Conservation (phyloP, 2,113 vertebrate genomes). For the Pteruthius melanotis region DNA sequence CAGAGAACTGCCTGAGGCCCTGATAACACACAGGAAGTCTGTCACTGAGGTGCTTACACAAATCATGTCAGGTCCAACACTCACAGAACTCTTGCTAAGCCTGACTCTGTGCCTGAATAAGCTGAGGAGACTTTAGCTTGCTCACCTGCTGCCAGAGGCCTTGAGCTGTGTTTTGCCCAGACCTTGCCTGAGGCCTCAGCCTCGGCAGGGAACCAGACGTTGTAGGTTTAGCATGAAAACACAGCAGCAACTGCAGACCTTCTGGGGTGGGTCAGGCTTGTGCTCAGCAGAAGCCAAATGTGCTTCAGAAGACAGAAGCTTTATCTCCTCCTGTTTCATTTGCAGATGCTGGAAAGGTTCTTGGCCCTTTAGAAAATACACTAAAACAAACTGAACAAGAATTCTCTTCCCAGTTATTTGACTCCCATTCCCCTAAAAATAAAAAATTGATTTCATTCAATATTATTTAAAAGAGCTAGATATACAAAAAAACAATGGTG, state of each 20-base stretch:
- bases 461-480: background rate
- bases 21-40: background rate
- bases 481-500: background rate
- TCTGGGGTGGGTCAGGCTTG: background rate
- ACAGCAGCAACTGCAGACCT: background rate
- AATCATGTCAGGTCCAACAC: fast-evolving
- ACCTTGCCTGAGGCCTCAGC: background rate
- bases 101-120: background rate
- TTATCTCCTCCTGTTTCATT: background rate
- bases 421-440: background rate
- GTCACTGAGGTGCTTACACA: background rate
- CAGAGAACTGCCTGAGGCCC: background rate
- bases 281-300: background rate
- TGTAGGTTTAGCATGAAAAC: background rate
- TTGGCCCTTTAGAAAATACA: background rate
- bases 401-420: background rate
- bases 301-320: background rate
- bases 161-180: background rate
- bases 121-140: background rate
- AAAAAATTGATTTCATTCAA: background rate
- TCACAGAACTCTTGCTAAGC: background rate
- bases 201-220: background rate
- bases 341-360: background rate
- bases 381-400: background rate
- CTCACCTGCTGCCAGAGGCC: background rate